Evolutionary conservation across 2,113 vertebrate genomes (phyloP).

Genomic region (Rhynchopsitta pachyrhyncha): DNA sequence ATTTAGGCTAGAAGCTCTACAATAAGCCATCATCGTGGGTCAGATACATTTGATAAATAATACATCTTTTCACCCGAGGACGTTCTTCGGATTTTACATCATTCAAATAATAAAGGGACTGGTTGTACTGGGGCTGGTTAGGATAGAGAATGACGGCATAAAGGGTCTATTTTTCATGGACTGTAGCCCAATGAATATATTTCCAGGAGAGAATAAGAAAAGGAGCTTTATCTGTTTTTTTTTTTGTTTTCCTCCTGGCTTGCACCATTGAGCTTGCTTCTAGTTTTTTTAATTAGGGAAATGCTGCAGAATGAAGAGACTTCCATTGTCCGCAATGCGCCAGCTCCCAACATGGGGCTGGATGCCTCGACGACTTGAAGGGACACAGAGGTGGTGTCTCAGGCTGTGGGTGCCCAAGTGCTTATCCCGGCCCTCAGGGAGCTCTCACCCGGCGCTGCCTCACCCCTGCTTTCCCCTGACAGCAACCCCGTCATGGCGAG

Average conservation of each 20-base stretch:
- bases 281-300: constrained; percentile 50
- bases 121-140: neutral
- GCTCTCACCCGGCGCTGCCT: neutral
- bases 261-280: neutral
- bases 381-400: neutral
- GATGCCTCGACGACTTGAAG: neutral
- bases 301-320: constrained; percentile 4
- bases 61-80: neutral
- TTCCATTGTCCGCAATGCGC: constrained; percentile 44
- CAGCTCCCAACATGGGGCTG: neutral
- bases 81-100: neutral
- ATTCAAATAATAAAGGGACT: neutral
- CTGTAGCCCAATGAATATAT: neutral
- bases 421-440: neutral
- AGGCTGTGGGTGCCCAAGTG: neutral
- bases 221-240: neutral
- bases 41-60: neutral
- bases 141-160: neutral
- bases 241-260: constrained; percentile 7
- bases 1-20: neutral
- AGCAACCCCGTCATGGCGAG: neutral
- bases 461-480: neutral
- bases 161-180: neutral
- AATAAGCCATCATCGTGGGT: neutral
- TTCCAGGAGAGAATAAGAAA: constrained; percentile 7